Base-by-base conservation (phyloP, 2,888 invertebrate genomes). In the Drosophila aldrichi region DNA sequence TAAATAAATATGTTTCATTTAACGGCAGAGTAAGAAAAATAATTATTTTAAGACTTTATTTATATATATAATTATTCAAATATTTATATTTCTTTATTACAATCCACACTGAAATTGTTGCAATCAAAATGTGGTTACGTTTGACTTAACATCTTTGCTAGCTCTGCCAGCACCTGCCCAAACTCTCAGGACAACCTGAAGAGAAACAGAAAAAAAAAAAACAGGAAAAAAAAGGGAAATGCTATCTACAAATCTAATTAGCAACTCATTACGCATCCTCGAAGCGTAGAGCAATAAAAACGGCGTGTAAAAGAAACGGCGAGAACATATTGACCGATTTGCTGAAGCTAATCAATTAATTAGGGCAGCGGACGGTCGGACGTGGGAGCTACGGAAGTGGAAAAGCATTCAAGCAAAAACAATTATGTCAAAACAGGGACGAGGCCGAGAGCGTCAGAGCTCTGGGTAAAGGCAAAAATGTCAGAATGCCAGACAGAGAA, bases 311-410 rank as follows among this genome's bases (percentile, higher is more conserved):
- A 65, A 75, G 75, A 72, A 75, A 66, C 29, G 64, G 56, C 14
- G 22, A 79, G 74, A 87, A 89, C 90, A 91, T 91, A 91, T 91
- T 91, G 90, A 91, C 90, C 91, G 91, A 91, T 91, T 91, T 91
- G 90, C 90, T 88, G 91, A 91, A 91, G 91, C 91, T 91, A 91
- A 91, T 91, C 91, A 91, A 91, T 91, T 91, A 91, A 91, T 91
- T 91, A 91, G 88, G 84, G 76, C 69, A 73, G 77, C 54, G 59
- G 58, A 59, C 36, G 34, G 20, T 22, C 20, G 20, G 20, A 22
- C 20, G 20, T 22, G 20, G 63, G 40, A 22, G 18, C 3, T 55
- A 40, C 36, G 55, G 59, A 51, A 60, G 58, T 66, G 38, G 49
- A 57, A 34, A 65, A 52, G 75, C 75, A 78, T 48, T 57, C 61